phyloP scores from a whole-genome alignment of 92 coral and sea anemone species.

The Muricea muricata region DNA sequence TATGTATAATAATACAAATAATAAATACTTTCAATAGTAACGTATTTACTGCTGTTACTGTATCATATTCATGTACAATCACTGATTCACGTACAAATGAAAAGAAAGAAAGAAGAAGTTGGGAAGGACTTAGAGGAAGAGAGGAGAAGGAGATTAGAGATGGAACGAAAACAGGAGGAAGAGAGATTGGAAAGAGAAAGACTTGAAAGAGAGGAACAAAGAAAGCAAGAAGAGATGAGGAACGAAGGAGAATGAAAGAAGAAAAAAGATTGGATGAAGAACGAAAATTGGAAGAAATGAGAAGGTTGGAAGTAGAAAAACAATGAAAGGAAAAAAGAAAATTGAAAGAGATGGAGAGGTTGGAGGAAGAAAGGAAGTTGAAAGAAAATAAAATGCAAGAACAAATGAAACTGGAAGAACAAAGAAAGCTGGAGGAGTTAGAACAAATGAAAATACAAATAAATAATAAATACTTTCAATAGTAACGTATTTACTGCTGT shows the following conservation, averaged over 20 bases:
- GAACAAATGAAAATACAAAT: slow-evolving; percentile 5
- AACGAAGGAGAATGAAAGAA: slow-evolving; percentile 5
- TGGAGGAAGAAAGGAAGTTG: neutral
- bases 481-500: no score
- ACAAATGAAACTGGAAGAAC: slow-evolving; percentile 1
- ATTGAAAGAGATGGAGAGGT: neutral
- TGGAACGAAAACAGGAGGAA: slow-evolving; percentile 17
- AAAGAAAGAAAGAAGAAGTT: slow-evolving; percentile 9
- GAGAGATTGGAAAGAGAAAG: neutral
- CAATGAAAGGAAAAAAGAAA: neutral
- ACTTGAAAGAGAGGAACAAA: neutral
- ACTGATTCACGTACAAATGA: no score
- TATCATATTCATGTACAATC: no score
- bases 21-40: no score
- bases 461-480: no score
- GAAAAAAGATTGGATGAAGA: slow-evolving; percentile 28
- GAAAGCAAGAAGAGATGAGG: neutral
- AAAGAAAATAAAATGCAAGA: neutral
- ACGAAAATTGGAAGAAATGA: slow-evolving; percentile 34
- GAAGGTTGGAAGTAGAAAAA: slow-evolving; percentile 1
- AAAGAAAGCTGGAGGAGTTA: neutral
- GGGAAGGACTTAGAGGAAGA: slow-evolving; percentile 3
- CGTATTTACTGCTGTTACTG: no score
- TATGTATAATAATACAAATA: no score
- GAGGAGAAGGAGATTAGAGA: slow-evolving; percentile 16